These are phyloP conservation scores for Sebastes kiyomatsui DNA, from an alignment of 2,797 vertebrate species.

Conservation along the genomic window DNA sequence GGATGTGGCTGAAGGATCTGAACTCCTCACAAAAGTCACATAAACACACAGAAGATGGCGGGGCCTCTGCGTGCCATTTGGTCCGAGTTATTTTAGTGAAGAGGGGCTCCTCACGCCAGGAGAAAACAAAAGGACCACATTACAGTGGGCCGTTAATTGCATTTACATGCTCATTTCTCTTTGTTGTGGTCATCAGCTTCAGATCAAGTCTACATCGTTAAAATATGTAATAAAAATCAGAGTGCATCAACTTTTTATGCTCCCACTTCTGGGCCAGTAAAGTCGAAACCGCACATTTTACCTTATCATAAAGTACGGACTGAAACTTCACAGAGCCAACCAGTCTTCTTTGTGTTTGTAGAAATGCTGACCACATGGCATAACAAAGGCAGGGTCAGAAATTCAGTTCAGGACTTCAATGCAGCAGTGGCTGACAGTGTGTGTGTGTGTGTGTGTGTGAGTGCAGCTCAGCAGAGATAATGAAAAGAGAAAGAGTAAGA, in stretches of 20 bases:
- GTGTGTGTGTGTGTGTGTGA: neutral
- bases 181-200: conserved; percentile 76
- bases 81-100: conserved; percentile 61
- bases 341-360: conserved; percentile 63
- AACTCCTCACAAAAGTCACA: conserved; percentile 53
- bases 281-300: conserved; percentile 72
- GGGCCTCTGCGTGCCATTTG: conserved; percentile 65
- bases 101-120: conserved; percentile 43
- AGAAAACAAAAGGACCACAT: conserved; percentile 67
- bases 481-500: neutral
- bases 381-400: conserved; percentile 56
- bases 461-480: conserved; percentile 16
- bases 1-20: conserved; percentile 61
- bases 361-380: conserved; percentile 60
- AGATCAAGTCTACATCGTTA: conserved; percentile 66
- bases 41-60: conserved; percentile 19
- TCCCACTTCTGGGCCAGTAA: conserved; percentile 55
- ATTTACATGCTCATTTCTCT: conserved; percentile 64
- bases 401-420: conserved; percentile 46
- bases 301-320: conserved; percentile 64
- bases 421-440: conserved; percentile 20
- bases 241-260: conserved; percentile 57
- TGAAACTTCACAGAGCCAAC: conserved; percentile 60
- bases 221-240: conserved; percentile 72
- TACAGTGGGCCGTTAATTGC: conserved; percentile 67